These are phyloP conservation scores for Unio pictorum DNA, from an alignment of 2,888 invertebrate genomes.

Conservation along the genomic window DNA sequence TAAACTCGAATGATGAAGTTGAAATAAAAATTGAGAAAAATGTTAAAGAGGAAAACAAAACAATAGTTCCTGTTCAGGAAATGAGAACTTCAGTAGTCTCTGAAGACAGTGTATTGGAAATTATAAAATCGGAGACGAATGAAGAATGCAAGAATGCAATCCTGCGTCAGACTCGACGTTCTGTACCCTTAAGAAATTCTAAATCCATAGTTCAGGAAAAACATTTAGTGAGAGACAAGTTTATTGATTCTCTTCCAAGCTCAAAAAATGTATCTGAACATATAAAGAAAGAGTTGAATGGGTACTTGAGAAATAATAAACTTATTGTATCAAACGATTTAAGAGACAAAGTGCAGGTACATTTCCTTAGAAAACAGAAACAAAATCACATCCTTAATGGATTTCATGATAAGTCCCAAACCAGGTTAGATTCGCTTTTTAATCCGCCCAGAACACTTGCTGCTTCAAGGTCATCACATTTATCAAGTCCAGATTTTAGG, in stretches of 20 bases:
- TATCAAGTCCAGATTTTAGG: conserved; percentile 16
- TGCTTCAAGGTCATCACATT: conserved; percentile 25
- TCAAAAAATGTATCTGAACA: conserved; percentile 40
- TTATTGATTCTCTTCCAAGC: conserved; percentile 22
- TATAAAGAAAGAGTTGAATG: conserved; percentile 38
- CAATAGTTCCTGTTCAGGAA: too few species aligned
- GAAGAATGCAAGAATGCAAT: too few species aligned
- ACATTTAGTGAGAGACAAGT: conserved; percentile 24
- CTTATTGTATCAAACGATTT: conserved; percentile 41
- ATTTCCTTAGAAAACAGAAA: conserved; percentile 36
- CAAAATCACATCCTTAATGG: conserved; percentile 36
- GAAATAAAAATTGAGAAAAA: too few species aligned
- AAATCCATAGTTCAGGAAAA: conserved; percentile 9
- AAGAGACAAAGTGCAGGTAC: conserved; percentile 44
- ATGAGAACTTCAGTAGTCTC: too few species aligned
- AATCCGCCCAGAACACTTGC: conserved; percentile 20
- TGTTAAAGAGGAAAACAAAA: too few species aligned
- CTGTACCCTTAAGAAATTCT: too few species aligned
- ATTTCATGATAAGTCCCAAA: conserved; percentile 31
- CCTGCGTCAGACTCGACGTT: too few species aligned
- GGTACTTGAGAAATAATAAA: conserved; percentile 40
- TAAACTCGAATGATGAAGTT: too few species aligned
- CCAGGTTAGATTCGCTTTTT: conserved; percentile 33
- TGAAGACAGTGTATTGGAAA: too few species aligned
- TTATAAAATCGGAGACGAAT: too few species aligned